Conservation (phyloP, 2,113 vertebrate species). For the Triplophysa siluroides region DNA sequence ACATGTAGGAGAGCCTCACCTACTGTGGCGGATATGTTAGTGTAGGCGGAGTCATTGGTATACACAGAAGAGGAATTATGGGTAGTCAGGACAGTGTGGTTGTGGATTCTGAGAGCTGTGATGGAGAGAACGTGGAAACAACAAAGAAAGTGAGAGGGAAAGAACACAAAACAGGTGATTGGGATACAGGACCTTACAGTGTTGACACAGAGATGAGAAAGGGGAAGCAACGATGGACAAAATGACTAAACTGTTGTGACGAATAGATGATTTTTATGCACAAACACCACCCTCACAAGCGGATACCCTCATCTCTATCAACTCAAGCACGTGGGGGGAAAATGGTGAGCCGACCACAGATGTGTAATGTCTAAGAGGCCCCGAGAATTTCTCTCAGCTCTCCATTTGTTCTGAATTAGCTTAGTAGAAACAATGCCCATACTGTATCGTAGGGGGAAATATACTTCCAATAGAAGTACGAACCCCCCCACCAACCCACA, state of each 20-base stretch:
- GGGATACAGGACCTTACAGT: slow-evolving; percentile 25
- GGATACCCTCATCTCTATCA: slow-evolving; percentile 16
- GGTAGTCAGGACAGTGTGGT: slow-evolving; percentile 94
- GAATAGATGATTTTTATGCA: not conserved
- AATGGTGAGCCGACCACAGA: slow-evolving; percentile 17
- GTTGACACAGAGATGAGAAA: slow-evolving; percentile 15
- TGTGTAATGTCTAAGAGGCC: slow-evolving; percentile 20
- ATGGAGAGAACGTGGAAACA: slow-evolving; percentile 61
- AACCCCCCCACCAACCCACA: too few relatives aligned
- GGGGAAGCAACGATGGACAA: slow-evolving; percentile 14
- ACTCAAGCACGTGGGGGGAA: slow-evolving; percentile 35
- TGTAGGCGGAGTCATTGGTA: slow-evolving; percentile 98
- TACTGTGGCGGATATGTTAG: slow-evolving; percentile 96
- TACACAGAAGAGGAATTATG: slow-evolving; percentile 94
- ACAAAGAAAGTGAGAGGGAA: slow-evolving; percentile 57
- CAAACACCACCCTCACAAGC: not conserved
- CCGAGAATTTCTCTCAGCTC: slow-evolving; percentile 29
- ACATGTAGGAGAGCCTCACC: slow-evolving; percentile 82
- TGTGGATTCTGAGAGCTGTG: slow-evolving; percentile 91
- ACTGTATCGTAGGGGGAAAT: slow-evolving; percentile 9
- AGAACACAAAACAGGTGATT: slow-evolving; percentile 40
- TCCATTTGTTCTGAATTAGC: slow-evolving; percentile 51
- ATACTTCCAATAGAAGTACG: slow-evolving; percentile 3
- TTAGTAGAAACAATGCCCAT: slow-evolving; percentile 11
- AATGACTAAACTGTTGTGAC: not conserved